Conservation (phyloP, 2,888 invertebrate species). For the Leptothorax acervorum region DNA sequence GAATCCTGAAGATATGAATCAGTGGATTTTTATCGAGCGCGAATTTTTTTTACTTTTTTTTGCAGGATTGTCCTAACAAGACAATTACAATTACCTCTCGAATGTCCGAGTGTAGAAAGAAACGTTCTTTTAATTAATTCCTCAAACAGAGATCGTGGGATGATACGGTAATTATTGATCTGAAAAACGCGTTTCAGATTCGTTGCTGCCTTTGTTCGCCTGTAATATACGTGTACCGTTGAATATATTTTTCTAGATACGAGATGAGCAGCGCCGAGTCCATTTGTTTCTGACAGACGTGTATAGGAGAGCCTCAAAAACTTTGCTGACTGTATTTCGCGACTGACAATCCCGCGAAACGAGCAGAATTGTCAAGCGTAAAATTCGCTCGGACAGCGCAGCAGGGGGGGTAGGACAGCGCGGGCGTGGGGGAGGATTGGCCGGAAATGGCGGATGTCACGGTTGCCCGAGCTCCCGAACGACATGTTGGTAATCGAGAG, state of each 20-base stretch:
- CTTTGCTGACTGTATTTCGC: constrained; percentile 70
- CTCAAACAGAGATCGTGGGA: background rate
- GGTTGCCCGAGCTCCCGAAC: constrained; percentile 68
- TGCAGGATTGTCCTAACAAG: background rate
- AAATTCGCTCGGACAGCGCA: constrained; percentile 61
- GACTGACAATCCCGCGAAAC: constrained; percentile 69
- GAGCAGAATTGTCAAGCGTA: constrained; percentile 63
- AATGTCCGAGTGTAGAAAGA: background rate
- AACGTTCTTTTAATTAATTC: background rate
- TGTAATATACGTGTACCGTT: background rate
- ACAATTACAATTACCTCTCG: background rate
- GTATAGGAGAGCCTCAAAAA: constrained; percentile 59
- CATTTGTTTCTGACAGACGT: constrained; percentile 44
- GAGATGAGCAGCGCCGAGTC: constrained; percentile 17
- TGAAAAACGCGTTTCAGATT: background rate
- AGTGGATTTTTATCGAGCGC: background rate
- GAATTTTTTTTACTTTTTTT: background rate
- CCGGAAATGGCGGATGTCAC: constrained; percentile 68
- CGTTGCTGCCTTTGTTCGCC: background rate
- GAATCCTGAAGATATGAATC: background rate
- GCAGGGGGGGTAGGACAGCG: background rate
- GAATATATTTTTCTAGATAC: constrained; percentile 17
- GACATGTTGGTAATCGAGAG: constrained; percentile 74
- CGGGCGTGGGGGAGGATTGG: constrained; percentile 23
- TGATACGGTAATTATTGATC: background rate